phyloP scores from a whole-genome alignment of 1,140 invertebrate genomes.

The Nephila pilipes region DNA sequence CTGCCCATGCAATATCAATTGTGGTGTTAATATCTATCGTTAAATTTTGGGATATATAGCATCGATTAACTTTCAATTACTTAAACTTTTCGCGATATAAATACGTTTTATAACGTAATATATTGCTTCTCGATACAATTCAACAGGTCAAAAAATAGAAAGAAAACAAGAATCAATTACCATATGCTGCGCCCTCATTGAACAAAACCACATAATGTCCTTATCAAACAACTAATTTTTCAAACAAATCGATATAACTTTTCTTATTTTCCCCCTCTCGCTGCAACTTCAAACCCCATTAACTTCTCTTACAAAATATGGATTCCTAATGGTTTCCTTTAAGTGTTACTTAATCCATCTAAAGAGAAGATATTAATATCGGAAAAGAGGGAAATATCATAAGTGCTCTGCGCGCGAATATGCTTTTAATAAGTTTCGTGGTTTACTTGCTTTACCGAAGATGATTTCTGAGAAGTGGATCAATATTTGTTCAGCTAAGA shows the following conservation, averaged over 20 bases:
- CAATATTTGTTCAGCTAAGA: slow-evolving; percentile 15
- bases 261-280: background rate
- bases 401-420: background rate
- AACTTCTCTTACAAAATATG: background rate
- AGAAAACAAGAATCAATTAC: background rate
- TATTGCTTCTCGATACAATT: too few species aligned
- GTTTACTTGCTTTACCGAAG: background rate
- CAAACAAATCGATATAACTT: background rate
- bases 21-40: too few species aligned
- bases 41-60: too few species aligned
- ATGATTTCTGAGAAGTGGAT: background rate
- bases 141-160: too few species aligned
- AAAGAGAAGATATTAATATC: slow-evolving; percentile 4
- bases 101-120: too few species aligned
- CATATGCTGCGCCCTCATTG: background rate
- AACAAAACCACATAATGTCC: too few species aligned
- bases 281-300: background rate
- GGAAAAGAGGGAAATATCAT: slow-evolving; percentile 12
- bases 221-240: background rate
- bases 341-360: slow-evolving; percentile 13
- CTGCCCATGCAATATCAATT: too few species aligned
- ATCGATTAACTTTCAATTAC: too few species aligned
- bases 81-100: too few species aligned
- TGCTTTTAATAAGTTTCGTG: slow-evolving; percentile 37
- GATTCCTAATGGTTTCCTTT: background rate